Evolutionary conservation across 2,113 vertebrate genomes (phyloP).

Genomic region (Archilochus colubris): DNA sequence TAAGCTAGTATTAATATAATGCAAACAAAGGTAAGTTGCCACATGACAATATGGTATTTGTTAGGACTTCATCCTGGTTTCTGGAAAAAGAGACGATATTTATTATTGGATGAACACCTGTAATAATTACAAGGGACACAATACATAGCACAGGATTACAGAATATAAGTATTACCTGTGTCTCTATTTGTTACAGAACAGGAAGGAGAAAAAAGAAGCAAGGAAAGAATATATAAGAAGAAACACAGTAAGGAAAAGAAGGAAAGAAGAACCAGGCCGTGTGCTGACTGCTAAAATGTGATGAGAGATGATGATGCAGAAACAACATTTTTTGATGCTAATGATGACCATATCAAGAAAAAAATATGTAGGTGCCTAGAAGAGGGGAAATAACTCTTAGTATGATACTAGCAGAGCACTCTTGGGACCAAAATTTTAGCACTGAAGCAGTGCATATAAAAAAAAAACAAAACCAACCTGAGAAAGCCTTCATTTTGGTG

Average conservation of each 20-base stretch:
- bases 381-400: not conserved
- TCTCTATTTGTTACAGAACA: not conserved
- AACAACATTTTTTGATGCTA: not conserved
- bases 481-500: not conserved
- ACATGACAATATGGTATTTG: slow-evolving; percentile 61
- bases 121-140: not conserved
- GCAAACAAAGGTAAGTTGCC: slow-evolving; percentile 70
- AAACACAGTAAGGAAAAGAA: not conserved
- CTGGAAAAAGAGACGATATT: slow-evolving; percentile 40
- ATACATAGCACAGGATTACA: not conserved
- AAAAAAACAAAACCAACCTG: not conserved
- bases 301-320: not conserved
- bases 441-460: not conserved
- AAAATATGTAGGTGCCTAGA: not conserved
- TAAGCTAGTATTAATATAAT: slow-evolving; percentile 72
- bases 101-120: slow-evolving; percentile 14
- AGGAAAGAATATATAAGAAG: not conserved
- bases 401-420: not conserved
- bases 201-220: not conserved
- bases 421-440: not conserved
- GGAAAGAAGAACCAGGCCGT: not conserved
- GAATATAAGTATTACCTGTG: not conserved
- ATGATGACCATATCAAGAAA: not conserved
- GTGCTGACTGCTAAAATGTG: not conserved
- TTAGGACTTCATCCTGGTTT: slow-evolving; percentile 67